Percentiles rank a stretch among this genome's conserved stretches.
These are phyloP conservation scores for Galeopterus variegatus DNA, from an alignment of 2,113 vertebrate genomes.

Conservation along the genomic window DNA sequence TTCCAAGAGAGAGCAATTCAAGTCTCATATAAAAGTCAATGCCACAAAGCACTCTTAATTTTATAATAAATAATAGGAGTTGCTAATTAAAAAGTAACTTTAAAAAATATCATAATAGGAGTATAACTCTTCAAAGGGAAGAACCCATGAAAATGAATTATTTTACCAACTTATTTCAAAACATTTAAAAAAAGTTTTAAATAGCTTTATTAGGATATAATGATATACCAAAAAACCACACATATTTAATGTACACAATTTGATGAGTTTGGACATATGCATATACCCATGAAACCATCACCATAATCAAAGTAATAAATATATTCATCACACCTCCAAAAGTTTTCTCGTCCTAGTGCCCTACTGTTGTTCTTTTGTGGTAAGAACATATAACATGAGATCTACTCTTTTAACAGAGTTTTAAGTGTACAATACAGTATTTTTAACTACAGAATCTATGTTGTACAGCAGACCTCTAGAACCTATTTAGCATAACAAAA, in stretches of 20 bases:
- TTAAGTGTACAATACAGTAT: neutral
- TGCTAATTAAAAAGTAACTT: conserved; percentile 58
- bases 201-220: neutral
- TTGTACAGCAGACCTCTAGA: neutral
- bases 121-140: conserved; percentile 23
- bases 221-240: neutral
- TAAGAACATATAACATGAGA: neutral
- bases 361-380: neutral
- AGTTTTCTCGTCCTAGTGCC: neutral
- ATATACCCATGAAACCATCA: neutral
- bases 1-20: conserved; percentile 15
- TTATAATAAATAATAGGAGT: conserved; percentile 29
- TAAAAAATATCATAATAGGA: neutral
- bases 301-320: neutral
- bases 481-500: neutral
- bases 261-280: neutral
- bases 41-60: conserved; percentile 51
- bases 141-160: conserved; percentile 25
- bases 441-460: neutral
- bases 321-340: neutral
- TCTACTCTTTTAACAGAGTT: neutral
- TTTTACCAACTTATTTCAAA: conserved; percentile 61
- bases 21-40: conserved; percentile 40
- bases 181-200: neutral
- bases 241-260: neutral